phyloP scores from a whole-genome alignment of 2,113 vertebrate species.

The Pimephales promelas region DNA sequence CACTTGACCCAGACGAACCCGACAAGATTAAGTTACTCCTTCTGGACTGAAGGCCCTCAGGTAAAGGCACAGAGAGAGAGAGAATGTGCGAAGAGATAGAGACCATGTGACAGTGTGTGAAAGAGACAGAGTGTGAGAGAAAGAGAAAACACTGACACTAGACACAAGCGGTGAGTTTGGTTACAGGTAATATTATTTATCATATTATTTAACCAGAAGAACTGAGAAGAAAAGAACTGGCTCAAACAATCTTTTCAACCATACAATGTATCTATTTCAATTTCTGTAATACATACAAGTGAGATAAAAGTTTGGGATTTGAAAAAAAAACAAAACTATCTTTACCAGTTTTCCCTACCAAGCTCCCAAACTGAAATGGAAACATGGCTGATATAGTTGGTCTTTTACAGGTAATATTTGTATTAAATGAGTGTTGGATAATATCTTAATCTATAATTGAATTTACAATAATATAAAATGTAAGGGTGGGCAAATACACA shows the following conservation, averaged over 20 bases:
- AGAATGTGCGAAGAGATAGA: slow-evolving; percentile 10
- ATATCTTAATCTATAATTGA: too few relatives aligned
- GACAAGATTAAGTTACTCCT: slow-evolving; percentile 42
- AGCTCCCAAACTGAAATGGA: too few relatives aligned
- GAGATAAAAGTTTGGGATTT: neutral
- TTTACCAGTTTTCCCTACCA: too few relatives aligned
- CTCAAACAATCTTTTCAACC: neutral
- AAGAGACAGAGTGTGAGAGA: slow-evolving; percentile 13
- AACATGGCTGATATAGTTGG: too few relatives aligned
- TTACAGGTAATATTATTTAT: neutral
- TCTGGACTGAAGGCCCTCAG: slow-evolving; percentile 24
- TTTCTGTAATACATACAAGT: neutral
- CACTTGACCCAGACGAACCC: slow-evolving; percentile 44
- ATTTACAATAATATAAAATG: too few relatives aligned
- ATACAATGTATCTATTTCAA: neutral
- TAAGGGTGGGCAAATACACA: too few relatives aligned
- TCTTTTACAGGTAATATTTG: too few relatives aligned
- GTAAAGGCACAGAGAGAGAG: slow-evolving; percentile 8
- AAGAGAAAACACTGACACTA: neutral
- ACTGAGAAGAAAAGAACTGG: too few relatives aligned
- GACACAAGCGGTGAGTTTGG: neutral
- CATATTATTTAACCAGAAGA: neutral
- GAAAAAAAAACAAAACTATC: neutral
- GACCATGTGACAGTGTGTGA: slow-evolving; percentile 5
- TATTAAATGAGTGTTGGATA: too few relatives aligned